Base-by-base conservation (phyloP, 1,140 invertebrate species). In the Oryctes rhinoceros region DNA sequence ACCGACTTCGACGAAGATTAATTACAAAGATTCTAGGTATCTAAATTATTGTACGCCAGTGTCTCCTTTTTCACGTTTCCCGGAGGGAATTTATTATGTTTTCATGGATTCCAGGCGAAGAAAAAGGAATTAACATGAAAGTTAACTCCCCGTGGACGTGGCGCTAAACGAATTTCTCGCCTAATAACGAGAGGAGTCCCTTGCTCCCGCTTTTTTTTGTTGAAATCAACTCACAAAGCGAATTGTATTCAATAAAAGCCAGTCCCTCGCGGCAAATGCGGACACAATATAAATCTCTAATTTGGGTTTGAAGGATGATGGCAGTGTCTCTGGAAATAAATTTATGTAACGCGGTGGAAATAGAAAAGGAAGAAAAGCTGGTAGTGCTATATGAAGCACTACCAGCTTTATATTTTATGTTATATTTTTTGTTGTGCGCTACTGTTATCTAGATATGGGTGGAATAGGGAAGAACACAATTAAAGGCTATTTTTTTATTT, bases 251-350 rank as follows among this genome's bases (percentile, higher is more conserved):
- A 62, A 62, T 62, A 62, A 62, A 20, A 13, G 10, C 53, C 7
- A 18, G 15, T 62, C 9, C 53, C 20, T 5, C 53, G 20, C 53
- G 4, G 53, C 39, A 39, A 59, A 59, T 11, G 53, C 53, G 53
- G 4, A n/a, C 53, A 20, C 53, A 62, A 62, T 62, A 62, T 62
- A 62, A 62, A 62, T 62, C 53, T 62, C 53, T 62, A 62, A 62
- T 62, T 20, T 5, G 53, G 15, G 3, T 62, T 11, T 62, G 15
- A 62, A 62, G 53, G 15, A 20, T 44, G 53, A 62, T 18, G 5
- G 53, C 5, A 15, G 53, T 13, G 24, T 30, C 24, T 30, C 24
- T 30, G 53, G 4, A 18, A 62, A 13, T 10, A 10, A 44, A 44
- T 44, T 44, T 44, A 10, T 44, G 39, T 44, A 44, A 44, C 5